A percentile compares a stretch with the other conserved stretches of the same genome.
Evolutionary conservation across 2,797 vertebrate species (phyloP).

Genomic region (Aulostomus chinensis): DNA sequence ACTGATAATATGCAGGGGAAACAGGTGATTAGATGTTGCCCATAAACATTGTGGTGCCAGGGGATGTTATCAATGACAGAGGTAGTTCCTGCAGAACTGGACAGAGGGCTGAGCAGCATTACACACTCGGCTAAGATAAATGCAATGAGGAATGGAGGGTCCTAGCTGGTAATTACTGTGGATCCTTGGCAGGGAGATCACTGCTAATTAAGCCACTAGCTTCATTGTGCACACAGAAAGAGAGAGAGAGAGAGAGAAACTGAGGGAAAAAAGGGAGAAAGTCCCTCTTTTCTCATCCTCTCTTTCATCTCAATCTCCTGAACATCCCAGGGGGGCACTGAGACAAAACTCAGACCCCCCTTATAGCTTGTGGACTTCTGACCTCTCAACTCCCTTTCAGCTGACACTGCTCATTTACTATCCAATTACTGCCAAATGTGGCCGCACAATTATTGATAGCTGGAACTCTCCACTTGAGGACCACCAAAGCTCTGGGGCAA

Average conservation of each 20-base stretch:
- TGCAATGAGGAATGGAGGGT: conserved; percentile 62
- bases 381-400: conserved; percentile 57
- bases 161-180: conserved; percentile 71
- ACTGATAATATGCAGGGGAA: conserved; percentile 38
- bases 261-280: conserved; percentile 19
- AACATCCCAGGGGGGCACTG: conserved; percentile 30
- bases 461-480: conserved; percentile 24
- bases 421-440: conserved; percentile 70
- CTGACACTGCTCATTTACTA: conserved; percentile 70
- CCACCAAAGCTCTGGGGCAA: conserved; percentile 24
- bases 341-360: conserved; percentile 37
- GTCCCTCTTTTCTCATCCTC: not conserved
- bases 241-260: conserved; percentile 19
- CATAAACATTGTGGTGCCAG: conserved; percentile 38
- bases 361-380: conserved; percentile 45
- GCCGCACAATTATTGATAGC: conserved; percentile 58
- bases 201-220: conserved; percentile 76
- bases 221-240: conserved; percentile 45
- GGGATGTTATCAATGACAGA: conserved; percentile 37
- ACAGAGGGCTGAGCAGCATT: conserved; percentile 24
- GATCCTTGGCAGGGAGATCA: conserved; percentile 64
- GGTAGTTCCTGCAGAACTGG: conserved; percentile 35
- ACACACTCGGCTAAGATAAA: conserved; percentile 70
- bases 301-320: conserved; percentile 53
- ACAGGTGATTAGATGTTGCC: conserved; percentile 52